Evolutionary conservation across 1,140 invertebrate genomes (phyloP).

Genomic region (Lordiphosa stackelbergi): DNA sequence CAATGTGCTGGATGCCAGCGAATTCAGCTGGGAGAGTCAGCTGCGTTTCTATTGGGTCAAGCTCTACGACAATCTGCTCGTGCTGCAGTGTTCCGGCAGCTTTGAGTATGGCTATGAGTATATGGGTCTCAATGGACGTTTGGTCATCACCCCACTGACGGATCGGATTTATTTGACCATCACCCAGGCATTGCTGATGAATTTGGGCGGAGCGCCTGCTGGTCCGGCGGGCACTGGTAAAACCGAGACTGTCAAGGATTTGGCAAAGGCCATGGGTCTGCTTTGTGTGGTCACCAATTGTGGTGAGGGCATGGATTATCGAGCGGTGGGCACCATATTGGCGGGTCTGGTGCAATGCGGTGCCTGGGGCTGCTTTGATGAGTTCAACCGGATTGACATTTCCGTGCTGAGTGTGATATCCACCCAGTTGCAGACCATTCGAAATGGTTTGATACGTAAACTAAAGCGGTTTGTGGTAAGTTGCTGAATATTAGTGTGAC

Average conservation of each 20-base stretch:
- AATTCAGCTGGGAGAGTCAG: slow-evolving; percentile 96
- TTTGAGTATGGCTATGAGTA: slow-evolving; percentile 97
- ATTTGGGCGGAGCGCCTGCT: slow-evolving; percentile 91
- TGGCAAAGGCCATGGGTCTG: slow-evolving; percentile 91
- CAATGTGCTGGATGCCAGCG: slow-evolving; percentile 87
- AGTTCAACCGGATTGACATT: slow-evolving; percentile 94
- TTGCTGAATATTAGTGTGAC: neutral
- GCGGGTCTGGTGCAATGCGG: slow-evolving; percentile 86
- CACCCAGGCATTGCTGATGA: slow-evolving; percentile 92
- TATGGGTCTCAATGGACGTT: slow-evolving; percentile 92
- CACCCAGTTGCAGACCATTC: slow-evolving; percentile 91
- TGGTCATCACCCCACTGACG: slow-evolving; percentile 94
- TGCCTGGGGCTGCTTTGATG: slow-evolving; percentile 94
- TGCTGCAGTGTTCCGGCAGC: slow-evolving; percentile 88
- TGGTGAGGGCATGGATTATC: slow-evolving; percentile 93
- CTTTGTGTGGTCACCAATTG: slow-evolving; percentile 95
- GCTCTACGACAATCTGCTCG: slow-evolving; percentile 87
- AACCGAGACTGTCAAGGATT: slow-evolving; percentile 93
- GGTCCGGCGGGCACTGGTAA: slow-evolving; percentile 89
- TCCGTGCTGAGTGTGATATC: slow-evolving; percentile 94
- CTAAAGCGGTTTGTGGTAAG: slow-evolving; percentile 85
- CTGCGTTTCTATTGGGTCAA: slow-evolving; percentile 94
- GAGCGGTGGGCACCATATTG: slow-evolving; percentile 90
- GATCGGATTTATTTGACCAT: slow-evolving; percentile 94
- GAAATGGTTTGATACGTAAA: slow-evolving; percentile 87